Base-by-base conservation (phyloP, 2,113 vertebrate genomes). In the Oryzias curvinotus region DNA sequence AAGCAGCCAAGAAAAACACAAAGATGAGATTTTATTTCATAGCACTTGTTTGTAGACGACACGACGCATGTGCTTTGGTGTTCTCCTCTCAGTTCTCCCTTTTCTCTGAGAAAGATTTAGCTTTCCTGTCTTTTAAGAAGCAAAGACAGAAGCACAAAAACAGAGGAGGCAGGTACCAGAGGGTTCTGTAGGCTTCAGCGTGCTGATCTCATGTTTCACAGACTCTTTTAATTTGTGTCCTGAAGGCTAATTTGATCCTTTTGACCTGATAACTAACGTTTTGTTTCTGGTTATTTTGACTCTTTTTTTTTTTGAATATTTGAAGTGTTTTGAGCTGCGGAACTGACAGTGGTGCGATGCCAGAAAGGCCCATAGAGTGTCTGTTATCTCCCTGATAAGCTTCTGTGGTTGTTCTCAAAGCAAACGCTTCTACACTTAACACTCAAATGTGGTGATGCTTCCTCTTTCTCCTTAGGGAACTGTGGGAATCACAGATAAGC, bases 141-240 rank as follows among this genome's bases (percentile, higher is more conserved):
- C 36, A 36, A 13, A 36, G 8, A 10, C 36, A 36, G 12, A 36
- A 36, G 36, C 36, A 12, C 36, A 36, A 10, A 36, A 36, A 1
- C 36, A 36, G 36, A 36, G 36, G 36, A 36, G 36, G 10, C 36
- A 36, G 36, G 36, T 36, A 36, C 36, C 10, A 36, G 10, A 10
- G 3, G 36, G 8, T 10, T 36, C 44, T 67, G 47, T 17, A 26
- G 59, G 36, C 58, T 67, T 67, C 21, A 65, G 58, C 71, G 76
- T 71, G 74, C 65, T 73, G 62, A 23, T 62, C 71, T 80, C 52
- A 3, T 62, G 44, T 79, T 83, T 81, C 82, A 85, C 55, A 77
- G 80, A 61, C 45, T 56, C 51, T 18, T 44, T 56, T 53, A 46
- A 71, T 71, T 49, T 25, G 13, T 26, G 30, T 68, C 55, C 61